These are phyloP conservation scores for Lasioglossum pauxillum DNA, from an alignment of 2,888 invertebrate genomes.

Conservation along the genomic window DNA sequence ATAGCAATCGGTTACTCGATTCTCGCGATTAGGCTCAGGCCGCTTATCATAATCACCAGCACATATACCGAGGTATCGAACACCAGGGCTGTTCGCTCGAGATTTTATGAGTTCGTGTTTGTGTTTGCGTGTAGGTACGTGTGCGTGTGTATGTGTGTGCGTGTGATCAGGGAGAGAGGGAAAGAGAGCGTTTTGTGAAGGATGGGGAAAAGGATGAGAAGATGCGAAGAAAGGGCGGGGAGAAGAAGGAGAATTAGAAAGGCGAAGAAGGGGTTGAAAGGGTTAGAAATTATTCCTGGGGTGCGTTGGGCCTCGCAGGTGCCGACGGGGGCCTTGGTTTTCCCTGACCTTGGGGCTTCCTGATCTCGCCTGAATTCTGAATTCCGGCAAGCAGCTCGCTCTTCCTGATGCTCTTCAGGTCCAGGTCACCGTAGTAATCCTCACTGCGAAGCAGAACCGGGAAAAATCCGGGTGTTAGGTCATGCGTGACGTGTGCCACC, in stretches of 20 bases:
- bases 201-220: constrained; percentile 23
- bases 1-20: not conserved
- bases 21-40: not conserved
- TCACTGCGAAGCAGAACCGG: constrained; percentile 90
- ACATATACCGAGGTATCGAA: constrained; percentile 42
- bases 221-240: not conserved
- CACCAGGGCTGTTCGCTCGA: constrained; percentile 39
- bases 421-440: constrained; percentile 98
- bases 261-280: constrained; percentile 30
- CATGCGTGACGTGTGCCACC: constrained; percentile 68
- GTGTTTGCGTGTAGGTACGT: constrained; percentile 5
- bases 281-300: constrained; percentile 81
- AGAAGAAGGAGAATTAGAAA: constrained; percentile 15
- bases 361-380: constrained; percentile 87
- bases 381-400: constrained; percentile 95
- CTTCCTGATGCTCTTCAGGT: constrained; percentile 97
- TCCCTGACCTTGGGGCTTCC: constrained; percentile 86
- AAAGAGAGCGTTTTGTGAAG: constrained; percentile 20
- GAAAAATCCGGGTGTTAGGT: constrained; percentile 77
- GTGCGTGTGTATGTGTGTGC: constrained; percentile 5
- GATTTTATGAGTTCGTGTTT: constrained; percentile 33
- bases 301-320: constrained; percentile 81
- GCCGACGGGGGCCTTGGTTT: constrained; percentile 84
- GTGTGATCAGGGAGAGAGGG: constrained; percentile 12
- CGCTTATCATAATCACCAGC: constrained; percentile 1